These are phyloP conservation scores for Prunella himalayana DNA, from an alignment of 2,113 vertebrate species.

Conservation along the genomic window DNA sequence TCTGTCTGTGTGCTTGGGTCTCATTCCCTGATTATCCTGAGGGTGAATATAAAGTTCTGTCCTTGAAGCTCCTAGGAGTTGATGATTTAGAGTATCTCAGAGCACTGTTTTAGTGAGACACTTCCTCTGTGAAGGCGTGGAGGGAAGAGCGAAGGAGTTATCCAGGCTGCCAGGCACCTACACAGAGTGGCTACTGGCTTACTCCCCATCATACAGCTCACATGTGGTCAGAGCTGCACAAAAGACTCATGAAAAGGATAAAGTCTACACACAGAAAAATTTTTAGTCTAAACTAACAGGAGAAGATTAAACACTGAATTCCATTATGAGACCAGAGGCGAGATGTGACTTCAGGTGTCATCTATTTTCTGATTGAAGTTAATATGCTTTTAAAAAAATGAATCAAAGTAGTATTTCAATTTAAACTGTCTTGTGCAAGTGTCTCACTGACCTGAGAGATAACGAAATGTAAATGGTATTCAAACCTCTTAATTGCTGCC, in stretches of 20 bases:
- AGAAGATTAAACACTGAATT: neutral
- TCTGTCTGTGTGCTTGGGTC: neutral
- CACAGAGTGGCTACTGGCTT: neutral
- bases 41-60: neutral
- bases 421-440: conserved; percentile 4
- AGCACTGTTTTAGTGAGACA: neutral
- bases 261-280: neutral
- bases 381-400: neutral
- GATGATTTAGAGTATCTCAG: neutral
- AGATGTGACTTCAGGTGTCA: conserved; percentile 2
- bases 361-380: neutral
- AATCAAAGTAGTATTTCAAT: conserved; percentile 38
- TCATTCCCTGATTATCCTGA: neutral
- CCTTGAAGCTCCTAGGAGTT: neutral
- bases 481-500: conserved; percentile 53
- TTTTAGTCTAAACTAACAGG: conserved; percentile 8
- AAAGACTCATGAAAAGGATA: neutral
- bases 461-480: conserved; percentile 56
- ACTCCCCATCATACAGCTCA: neutral
- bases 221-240: neutral
- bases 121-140: neutral
- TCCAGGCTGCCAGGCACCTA: neutral
- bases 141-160: neutral
- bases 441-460: conserved; percentile 46
- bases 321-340: neutral